Evolutionary conservation across 2,888 invertebrate species (phyloP).

Genomic region (Lordiphosa andalusiaca): DNA sequence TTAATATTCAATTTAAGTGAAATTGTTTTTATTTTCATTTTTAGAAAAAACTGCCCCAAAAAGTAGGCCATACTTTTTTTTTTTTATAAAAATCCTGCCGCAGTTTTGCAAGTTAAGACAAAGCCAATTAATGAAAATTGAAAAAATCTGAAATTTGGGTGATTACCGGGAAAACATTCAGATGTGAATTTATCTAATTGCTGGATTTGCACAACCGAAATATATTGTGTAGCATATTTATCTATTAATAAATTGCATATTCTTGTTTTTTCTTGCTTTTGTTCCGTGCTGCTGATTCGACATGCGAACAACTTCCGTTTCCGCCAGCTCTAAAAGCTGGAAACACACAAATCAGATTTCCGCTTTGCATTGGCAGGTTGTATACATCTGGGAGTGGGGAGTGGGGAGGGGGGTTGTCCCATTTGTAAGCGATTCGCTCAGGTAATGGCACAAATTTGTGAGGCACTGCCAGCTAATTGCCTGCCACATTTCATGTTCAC

Average conservation of each 20-base stretch:
- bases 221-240: neutral
- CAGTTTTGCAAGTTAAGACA: too few species aligned
- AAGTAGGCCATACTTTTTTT: too few species aligned
- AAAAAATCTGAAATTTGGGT: too few species aligned
- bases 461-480: constrained; percentile 34
- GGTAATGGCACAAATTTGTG: constrained; percentile 39
- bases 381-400: constrained; percentile 4
- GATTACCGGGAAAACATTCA: too few species aligned
- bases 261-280: neutral
- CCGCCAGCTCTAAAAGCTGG: constrained; percentile 32
- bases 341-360: constrained; percentile 58
- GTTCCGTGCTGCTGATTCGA: constrained; percentile 22
- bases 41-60: too few species aligned
- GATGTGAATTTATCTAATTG: too few species aligned
- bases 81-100: too few species aligned
- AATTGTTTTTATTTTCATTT: too few species aligned
- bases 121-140: too few species aligned
- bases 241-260: too few species aligned
- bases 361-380: constrained; percentile 38
- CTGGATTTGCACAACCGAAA: too few species aligned
- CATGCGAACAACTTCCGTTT: constrained; percentile 50
- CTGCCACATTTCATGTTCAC: constrained; percentile 11
- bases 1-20: too few species aligned
- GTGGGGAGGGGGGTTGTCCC: neutral
- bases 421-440: constrained; percentile 7